Evolutionary conservation across 2,113 vertebrate genomes (phyloP), one percentile per base, ranked within the genome.

Genomic region (Apodemus sylvaticus): DNA sequence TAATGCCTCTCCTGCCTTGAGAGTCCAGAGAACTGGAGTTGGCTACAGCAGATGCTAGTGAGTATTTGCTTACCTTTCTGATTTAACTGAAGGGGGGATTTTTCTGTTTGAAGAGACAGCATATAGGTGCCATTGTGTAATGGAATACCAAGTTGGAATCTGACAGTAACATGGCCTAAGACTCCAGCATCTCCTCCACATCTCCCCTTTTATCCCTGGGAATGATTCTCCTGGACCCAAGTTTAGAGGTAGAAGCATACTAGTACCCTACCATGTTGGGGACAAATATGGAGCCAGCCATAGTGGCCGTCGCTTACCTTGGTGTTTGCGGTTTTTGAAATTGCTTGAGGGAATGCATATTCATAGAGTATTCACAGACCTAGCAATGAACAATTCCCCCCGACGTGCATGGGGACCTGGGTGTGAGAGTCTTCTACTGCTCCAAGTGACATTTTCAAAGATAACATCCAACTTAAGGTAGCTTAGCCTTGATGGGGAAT

Each of bases 401-500:
- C 1, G 2, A 0, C 20, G 45, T 77, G 83, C 16, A 0, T 17
- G 29, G 53, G 73, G 62, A 53, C 22, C 19, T 55, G 31, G 7
- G 12, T 62, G 53, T 5, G 39, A 78, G 31, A 7, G 26, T 66
- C 76, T 70, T 45, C n/a, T 24, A 1, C 4, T 16, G 22, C 29
- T 64, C 86, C 24, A 1, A 2, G 1, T 77, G 31, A 42, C 11
- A 0, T 29, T 42, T 31, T 31, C 22, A 77, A 71, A 79, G 64
- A n/a, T 14, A 66, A 12, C 2, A 4, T 16, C 8, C 3, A 34
- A 4, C n/a, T 1, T 3, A 12, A 26, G 11, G 8, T 2, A 31
- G 85, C 14, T 1, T 7, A 39, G 26, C 9, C n/a, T n/a, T 42
- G 45, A 60, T 1, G 19, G 17, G 17, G 73, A 7, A 0, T 14